Conservation (phyloP, 2,797 vertebrate species). For the Propithecus perrieri region DNA sequence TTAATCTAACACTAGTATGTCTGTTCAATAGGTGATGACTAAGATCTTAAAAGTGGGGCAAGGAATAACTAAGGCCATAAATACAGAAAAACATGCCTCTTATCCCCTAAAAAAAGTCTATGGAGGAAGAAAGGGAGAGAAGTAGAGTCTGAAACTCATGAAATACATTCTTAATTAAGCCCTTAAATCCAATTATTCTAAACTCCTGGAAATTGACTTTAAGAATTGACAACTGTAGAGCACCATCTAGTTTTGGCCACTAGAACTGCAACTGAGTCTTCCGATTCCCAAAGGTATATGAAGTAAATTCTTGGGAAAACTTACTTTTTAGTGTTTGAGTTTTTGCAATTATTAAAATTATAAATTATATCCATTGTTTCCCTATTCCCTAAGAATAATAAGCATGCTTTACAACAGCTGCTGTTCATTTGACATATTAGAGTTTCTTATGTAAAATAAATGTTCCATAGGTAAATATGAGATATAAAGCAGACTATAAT, state of each 20-base stretch:
- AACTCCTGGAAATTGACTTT: not conserved
- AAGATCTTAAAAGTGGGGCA: not conserved
- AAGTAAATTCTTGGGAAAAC: not conserved
- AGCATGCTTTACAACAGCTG: not conserved
- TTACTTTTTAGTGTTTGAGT: conserved; percentile 12
- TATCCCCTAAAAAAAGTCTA: not conserved
- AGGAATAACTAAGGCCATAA: not conserved
- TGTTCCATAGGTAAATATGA: conserved; percentile 5
- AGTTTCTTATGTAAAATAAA: conserved; percentile 53
- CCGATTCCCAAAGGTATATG: not conserved
- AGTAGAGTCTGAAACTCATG: not conserved
- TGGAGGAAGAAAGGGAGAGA: not conserved
- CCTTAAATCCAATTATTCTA: not conserved
- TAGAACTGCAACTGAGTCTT: conserved; percentile 60
- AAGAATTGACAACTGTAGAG: conserved; percentile 23
- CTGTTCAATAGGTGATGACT: not conserved
- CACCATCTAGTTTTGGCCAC: conserved; percentile 66
- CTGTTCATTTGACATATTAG: conserved; percentile 1
- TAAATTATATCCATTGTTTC: not conserved
- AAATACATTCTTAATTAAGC: not conserved
- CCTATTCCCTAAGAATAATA: not conserved
- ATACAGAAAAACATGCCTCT: not conserved
- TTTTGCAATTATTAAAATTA: conserved; percentile 50
- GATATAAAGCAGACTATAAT: conserved; percentile 26
- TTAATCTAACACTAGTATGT: not conserved